Base-by-base conservation (phyloP, 2,888 invertebrate species). In the Andricus curvator region DNA sequence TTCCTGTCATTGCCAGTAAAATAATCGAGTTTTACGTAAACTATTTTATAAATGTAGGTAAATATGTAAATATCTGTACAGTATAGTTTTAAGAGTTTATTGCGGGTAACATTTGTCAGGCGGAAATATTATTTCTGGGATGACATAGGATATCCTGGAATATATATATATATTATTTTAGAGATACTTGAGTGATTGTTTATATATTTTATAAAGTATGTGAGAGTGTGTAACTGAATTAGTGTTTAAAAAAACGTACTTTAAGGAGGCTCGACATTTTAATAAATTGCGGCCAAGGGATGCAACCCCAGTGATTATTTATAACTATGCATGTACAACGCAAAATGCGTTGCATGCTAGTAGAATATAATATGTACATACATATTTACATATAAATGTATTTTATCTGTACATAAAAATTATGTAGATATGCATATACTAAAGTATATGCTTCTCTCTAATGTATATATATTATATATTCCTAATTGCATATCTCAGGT, bases 211-310 rank as follows among this genome's bases (percentile, higher is more conserved):
- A 17, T 56, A 56, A n/a, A n/a, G n/a, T 25, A 77, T 17, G 15
- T 44, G 15, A 4, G 3, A 13, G 15, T 44, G 5, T 9, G 17
- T 66, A 64, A 65, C 37, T 78, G 80, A 84, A 81, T 62, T 78
- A 64, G 56, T 33, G 68, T 65, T 64, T 9, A 79, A 79, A 29
- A 62, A 29, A 79, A 4, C 70, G 25, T 11, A 65, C 37, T 66
- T 74, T 78, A 78, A 74, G 67, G 60, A 15, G 67, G 56, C 37
- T 66, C n/a, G 77, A 62, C 79, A 44, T 44, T 13, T n/a, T 9
- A 82, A 83, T 78, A 81, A 65, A 82, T 77, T 80, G 84, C 84
- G 78, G 78, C 84, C 80, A 80, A 62, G 48, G 78, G 78, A 66
- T 66, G 66, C 51, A 44, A 66, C 48, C 44, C 66, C 78, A 78